Evolutionary conservation across 1,140 invertebrate genomes (phyloP).

Genomic region (Ceratina australensis): DNA sequence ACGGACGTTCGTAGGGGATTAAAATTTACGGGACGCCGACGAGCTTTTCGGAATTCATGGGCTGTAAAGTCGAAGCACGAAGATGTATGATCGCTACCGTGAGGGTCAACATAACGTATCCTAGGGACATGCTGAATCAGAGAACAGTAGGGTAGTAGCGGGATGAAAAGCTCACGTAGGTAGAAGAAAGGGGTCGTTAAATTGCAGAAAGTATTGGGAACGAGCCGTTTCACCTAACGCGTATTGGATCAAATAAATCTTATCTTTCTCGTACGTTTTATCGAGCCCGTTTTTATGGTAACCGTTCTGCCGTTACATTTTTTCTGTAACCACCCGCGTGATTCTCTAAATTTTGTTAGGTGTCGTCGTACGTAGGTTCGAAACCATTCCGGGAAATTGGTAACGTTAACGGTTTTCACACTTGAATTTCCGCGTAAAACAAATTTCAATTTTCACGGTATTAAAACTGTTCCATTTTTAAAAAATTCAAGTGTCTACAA

Average conservation of each 20-base stretch:
- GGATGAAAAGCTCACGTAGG: constrained; percentile 6
- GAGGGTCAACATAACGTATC: constrained; percentile 36
- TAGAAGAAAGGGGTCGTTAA: constrained; percentile 33
- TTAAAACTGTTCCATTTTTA: neutral
- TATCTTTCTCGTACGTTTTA: constrained; percentile 27
- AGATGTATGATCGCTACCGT: constrained; percentile 46
- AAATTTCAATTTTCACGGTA: no score
- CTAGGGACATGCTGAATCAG: constrained; percentile 41
- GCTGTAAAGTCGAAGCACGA: constrained; percentile 61
- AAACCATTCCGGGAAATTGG: neutral
- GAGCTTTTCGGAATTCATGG: constrained; percentile 67
- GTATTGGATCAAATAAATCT: constrained; percentile 50
- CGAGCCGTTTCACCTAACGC: constrained; percentile 23
- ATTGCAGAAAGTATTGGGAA: constrained; percentile 31
- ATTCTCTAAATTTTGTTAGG: neutral
- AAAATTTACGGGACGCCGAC: constrained; percentile 69
- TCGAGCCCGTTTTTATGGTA: constrained; percentile 3
- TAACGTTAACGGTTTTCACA: neutral
- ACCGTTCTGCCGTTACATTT: neutral
- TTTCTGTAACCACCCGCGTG: neutral
- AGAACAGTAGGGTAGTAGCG: constrained; percentile 7
- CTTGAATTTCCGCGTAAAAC: no score
- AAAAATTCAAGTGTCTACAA: neutral
- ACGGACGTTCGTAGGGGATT: constrained; percentile 52
- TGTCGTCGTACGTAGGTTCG: neutral